These are phyloP conservation scores for Machimus atricapillus DNA, from an alignment of 2,888 invertebrate genomes.

Conservation along the genomic window DNA sequence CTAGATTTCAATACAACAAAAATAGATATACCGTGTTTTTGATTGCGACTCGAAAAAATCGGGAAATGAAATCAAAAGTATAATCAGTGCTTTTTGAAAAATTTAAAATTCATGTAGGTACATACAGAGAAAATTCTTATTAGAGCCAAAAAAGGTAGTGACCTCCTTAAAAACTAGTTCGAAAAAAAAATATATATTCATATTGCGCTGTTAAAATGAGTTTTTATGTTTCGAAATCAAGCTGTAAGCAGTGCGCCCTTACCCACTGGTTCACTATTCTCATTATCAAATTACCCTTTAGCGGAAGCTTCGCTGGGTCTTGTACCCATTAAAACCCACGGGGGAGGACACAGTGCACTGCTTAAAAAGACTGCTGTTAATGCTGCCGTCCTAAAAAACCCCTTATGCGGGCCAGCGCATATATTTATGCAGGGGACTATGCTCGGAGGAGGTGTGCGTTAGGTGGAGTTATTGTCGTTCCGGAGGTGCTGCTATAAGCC, in stretches of 20 bases:
- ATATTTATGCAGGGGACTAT: neutral
- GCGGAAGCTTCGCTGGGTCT: neutral
- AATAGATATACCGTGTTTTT: too few relatives aligned
- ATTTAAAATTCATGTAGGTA: too few relatives aligned
- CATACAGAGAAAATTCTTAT: too few relatives aligned
- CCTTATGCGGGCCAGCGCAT: neutral
- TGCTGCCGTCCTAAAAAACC: slow-evolving; percentile 8
- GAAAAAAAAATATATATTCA: neutral
- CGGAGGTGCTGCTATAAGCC: slow-evolving; percentile 15
- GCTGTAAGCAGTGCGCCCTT: neutral
- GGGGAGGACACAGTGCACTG: neutral
- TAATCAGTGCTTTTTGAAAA: too few relatives aligned
- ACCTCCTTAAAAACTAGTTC: neutral
- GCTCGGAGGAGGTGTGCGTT: neutral
- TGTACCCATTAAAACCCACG: neutral
- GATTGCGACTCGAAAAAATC: too few relatives aligned
- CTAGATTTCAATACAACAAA: too few relatives aligned
- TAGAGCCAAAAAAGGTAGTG: neutral
- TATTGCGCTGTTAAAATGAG: neutral
- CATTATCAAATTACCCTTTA: neutral
- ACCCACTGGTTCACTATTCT: neutral
- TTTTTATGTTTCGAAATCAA: neutral
- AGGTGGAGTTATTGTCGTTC: slow-evolving; percentile 8
- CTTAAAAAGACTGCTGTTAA: neutral
- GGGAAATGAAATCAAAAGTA: too few relatives aligned